phyloP scores from a whole-genome alignment of 2,888 invertebrate species.

The Holacanthella duospinosa region DNA sequence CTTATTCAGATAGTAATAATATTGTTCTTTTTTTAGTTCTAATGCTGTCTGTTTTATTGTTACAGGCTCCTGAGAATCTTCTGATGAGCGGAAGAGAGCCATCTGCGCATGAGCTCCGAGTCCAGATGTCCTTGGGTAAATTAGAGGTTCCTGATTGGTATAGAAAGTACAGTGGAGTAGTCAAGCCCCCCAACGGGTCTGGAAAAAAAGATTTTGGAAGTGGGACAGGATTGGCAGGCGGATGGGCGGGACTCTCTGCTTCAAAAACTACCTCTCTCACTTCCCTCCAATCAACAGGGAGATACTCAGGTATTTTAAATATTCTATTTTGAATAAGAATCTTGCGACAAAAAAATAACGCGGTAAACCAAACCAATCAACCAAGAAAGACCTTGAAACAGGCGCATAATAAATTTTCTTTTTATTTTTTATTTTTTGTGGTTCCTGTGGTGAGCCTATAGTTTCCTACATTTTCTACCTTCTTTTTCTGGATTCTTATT shows the following conservation, averaged over 20 bases:
- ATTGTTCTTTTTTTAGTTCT: conserved; percentile 6
- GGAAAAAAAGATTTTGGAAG: conserved; percentile 28
- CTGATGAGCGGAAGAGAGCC: conserved; percentile 71
- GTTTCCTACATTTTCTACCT: too few species aligned
- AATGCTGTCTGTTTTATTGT: conserved; percentile 39
- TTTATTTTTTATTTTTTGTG: too few species aligned
- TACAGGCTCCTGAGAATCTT: conserved; percentile 87
- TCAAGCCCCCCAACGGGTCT: conserved; percentile 1
- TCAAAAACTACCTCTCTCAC: conserved; percentile 34
- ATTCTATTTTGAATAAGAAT: too few species aligned
- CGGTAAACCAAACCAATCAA: too few species aligned
- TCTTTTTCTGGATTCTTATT: too few species aligned
- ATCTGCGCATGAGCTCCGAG: conserved; percentile 86
- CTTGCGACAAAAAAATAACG: too few species aligned
- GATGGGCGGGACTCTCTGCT: conserved; percentile 34
- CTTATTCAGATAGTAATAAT: neutral
- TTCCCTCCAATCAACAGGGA: conserved; percentile 34
- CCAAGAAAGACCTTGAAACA: too few species aligned
- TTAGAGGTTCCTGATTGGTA: conserved; percentile 94
- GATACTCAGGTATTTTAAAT: conserved; percentile 28
- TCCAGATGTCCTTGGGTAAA: conserved; percentile 84
- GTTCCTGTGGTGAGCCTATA: too few species aligned
- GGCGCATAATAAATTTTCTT: too few species aligned
- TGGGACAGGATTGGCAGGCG: conserved; percentile 36
- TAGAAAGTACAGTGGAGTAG: conserved; percentile 49